Base-by-base conservation (phyloP, 2,113 vertebrate species). In the Orthochromis indermauri region DNA sequence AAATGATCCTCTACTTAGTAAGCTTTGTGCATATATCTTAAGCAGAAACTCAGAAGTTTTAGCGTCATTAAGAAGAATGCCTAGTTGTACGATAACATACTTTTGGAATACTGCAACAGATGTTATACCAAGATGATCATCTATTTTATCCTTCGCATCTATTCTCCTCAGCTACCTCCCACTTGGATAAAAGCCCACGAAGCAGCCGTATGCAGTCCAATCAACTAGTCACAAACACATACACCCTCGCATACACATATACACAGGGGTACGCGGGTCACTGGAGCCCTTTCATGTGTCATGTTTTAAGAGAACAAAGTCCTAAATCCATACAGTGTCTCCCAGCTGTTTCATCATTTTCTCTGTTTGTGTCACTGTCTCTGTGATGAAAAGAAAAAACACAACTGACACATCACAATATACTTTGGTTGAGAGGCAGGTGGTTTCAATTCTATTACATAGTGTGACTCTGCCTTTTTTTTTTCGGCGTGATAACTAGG, bases 241-340 rank as follows among this genome's bases (percentile, higher is more conserved):
- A 81, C 83, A 24, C 81, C 61, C 79, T 40, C 19, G n/a, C 17
- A 83, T 40, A 4, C 57, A 71, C 55, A 78, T 66, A 87, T 26
- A 84, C 12, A 14, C 37, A 17, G 87, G 80, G 49, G 53, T 24
- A 71, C 17, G 37, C 2, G 12, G 91, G 90, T 94, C 91, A 92
- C 12, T 2, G 33, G 3, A 26, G 17, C n/a, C 37, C 81, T 92
- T 91, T 92, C 66, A 91, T 92, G 21, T 91, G 14, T 87, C 40
- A 53, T 51, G n/a, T 83, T 88, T 86, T 17, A 55, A 84, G n/a
- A 90, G 83, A 90, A 87, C 90, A 89, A 91, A 94, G 87, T 87
- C 79, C 78, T 49, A 63, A 84, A 89, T 87, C 47, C 40, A 73
- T 47, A 89, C 81, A 54, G 78, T n/a, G 84, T 73, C 57, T 78